These are phyloP conservation scores for Sphaerophoria rueppellii DNA, from an alignment of 2,888 invertebrate genomes.

Conservation along the genomic window DNA sequence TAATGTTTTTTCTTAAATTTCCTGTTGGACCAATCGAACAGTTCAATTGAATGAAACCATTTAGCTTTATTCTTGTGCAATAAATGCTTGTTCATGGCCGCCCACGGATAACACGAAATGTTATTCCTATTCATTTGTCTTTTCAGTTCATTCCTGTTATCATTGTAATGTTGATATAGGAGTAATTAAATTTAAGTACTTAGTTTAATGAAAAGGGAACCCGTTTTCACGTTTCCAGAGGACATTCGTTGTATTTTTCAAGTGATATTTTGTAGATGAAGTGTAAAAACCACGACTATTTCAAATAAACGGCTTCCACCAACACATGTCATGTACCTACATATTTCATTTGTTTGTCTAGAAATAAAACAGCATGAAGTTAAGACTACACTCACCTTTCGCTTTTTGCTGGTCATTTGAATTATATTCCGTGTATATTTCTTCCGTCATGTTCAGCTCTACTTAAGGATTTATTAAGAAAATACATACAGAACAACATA, in stretches of 20 bases:
- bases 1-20: conserved; percentile 43
- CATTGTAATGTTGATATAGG: conserved; percentile 1
- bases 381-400: conserved; percentile 50
- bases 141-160: conserved; percentile 31
- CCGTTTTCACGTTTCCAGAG: no score
- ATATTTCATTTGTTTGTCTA: conserved; percentile 21
- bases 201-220: neutral
- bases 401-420: conserved; percentile 46
- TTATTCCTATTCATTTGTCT: conserved; percentile 30
- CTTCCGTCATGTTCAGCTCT: conserved; percentile 61
- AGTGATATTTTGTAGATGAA: no score
- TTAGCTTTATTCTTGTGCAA: neutral
- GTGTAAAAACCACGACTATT: no score
- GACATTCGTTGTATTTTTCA: no score
- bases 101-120: conserved; percentile 66
- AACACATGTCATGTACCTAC: neutral
- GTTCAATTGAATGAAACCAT: neutral
- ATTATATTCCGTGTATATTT: conserved; percentile 48
- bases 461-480: conserved; percentile 2
- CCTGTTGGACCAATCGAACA: conserved; percentile 23
- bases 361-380: conserved; percentile 18
- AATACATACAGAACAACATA: conserved; percentile 2
- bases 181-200: neutral
- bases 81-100: conserved; percentile 35
- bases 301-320: no score